phyloP scores from a whole-genome alignment of 2,113 vertebrate genomes.

The Hydrochoerus hydrochaeris region DNA sequence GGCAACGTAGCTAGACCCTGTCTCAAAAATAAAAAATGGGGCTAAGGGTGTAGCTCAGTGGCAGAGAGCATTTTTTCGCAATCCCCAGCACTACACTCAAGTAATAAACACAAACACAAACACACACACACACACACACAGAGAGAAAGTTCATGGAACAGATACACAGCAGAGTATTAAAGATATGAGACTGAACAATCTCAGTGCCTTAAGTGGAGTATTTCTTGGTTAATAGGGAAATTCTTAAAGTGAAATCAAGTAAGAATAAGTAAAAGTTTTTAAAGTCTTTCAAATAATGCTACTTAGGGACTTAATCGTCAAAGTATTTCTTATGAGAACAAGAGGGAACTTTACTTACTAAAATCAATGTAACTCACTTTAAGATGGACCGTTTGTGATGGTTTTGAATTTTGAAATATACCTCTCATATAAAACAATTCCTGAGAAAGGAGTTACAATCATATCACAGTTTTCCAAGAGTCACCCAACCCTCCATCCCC shows the following conservation, averaged over 20 bases:
- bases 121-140: background rate
- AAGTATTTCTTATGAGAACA: conserved; percentile 56
- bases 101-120: background rate
- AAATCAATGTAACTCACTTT: conserved; percentile 57
- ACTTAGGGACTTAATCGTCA: conserved; percentile 62
- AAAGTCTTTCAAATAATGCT: conserved; percentile 58
- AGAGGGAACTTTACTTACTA: conserved; percentile 42
- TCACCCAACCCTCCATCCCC: background rate
- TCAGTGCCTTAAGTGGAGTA: conserved; percentile 43
- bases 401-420: conserved; percentile 53
- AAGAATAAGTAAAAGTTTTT: conserved; percentile 65
- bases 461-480: conserved; percentile 23
- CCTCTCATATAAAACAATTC: conserved; percentile 16
- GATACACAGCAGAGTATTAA: conserved; percentile 45
- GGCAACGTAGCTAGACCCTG: background rate
- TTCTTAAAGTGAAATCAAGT: conserved; percentile 67
- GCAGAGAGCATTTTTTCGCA: background rate
- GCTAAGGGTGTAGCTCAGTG: background rate
- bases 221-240: conserved; percentile 56
- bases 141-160: conserved; percentile 41
- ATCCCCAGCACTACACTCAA: background rate
- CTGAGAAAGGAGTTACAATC: conserved; percentile 27
- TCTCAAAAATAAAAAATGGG: background rate
- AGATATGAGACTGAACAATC: conserved; percentile 53
- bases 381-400: conserved; percentile 31